Conservation (phyloP, 2,113 vertebrate genomes). For the Chunga burmeisteri region DNA sequence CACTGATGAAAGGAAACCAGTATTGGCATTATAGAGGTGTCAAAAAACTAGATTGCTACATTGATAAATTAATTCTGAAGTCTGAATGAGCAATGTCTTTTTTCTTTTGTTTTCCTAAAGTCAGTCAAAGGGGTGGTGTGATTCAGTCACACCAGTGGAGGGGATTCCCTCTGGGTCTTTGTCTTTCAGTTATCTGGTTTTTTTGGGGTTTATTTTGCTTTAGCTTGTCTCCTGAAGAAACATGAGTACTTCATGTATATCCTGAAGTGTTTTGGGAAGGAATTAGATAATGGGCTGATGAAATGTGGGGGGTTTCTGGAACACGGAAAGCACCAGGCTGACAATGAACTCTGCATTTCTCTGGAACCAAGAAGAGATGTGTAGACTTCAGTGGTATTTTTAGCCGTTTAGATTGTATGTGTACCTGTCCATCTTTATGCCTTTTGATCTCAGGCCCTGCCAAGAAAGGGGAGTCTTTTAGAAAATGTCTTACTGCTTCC, state of each 20-base stretch:
- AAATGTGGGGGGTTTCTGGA: neutral
- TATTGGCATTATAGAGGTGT: neutral
- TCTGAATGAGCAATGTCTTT: neutral
- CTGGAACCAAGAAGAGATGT: neutral
- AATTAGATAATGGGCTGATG: neutral
- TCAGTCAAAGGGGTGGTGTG: neutral
- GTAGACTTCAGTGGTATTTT: neutral
- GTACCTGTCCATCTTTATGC: neutral
- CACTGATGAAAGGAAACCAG: neutral
- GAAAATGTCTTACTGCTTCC: neutral
- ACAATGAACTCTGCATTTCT: neutral
- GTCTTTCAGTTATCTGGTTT: neutral
- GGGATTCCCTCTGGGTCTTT: conserved; percentile 19
- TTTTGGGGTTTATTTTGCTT: neutral
- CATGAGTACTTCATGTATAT: neutral
- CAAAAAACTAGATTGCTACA: neutral
- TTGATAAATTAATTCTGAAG: neutral
- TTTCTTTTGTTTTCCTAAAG: neutral
- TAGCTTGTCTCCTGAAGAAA: neutral
- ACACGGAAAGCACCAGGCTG: neutral
- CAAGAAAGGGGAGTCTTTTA: neutral
- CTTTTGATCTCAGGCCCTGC: neutral
- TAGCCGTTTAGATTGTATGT: neutral
- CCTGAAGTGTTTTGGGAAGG: conserved; percentile 31
- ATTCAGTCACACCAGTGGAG: neutral